A percentile compares a stretch with the other conserved stretches of the same genome.
phyloP scores from a whole-genome alignment of 2,113 vertebrate species.

The Pollimyrus isidori region DNA sequence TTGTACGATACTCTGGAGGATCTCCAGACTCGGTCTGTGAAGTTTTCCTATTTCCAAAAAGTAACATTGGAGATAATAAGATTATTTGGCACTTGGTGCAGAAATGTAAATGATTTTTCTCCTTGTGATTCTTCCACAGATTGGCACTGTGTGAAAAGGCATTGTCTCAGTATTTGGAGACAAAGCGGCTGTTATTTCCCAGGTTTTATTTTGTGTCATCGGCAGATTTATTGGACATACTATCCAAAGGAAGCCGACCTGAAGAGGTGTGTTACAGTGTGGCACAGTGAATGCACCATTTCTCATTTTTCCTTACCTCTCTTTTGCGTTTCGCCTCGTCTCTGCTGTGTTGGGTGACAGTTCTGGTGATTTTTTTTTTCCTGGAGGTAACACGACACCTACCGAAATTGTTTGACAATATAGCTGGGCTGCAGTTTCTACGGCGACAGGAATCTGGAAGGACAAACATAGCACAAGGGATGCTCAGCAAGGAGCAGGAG shows the following conservation, averaged over 20 bases:
- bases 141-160: constrained; percentile 71
- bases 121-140: constrained; percentile 40
- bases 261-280: constrained; percentile 50
- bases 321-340: neutral
- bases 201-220: constrained; percentile 72
- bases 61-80: neutral
- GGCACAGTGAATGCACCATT: neutral
- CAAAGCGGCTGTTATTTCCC: constrained; percentile 64
- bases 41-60: neutral
- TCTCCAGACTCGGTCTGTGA: constrained; percentile 62
- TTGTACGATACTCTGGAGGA: constrained; percentile 65
- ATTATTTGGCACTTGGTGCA: neutral
- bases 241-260: constrained; percentile 65
- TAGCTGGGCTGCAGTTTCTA: constrained; percentile 62
- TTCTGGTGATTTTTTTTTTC: constrained; percentile 13
- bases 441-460: constrained; percentile 35
- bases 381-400: constrained; percentile 64
- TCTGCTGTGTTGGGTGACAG: neutral
- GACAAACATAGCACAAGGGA: constrained; percentile 53
- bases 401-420: constrained; percentile 67
- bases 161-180: constrained; percentile 68
- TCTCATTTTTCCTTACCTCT: neutral
- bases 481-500: constrained; percentile 71
- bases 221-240: constrained; percentile 69
- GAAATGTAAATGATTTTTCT: neutral